phyloP scores from a whole-genome alignment of 2,888 invertebrate species.

The Clanis bilineata region DNA sequence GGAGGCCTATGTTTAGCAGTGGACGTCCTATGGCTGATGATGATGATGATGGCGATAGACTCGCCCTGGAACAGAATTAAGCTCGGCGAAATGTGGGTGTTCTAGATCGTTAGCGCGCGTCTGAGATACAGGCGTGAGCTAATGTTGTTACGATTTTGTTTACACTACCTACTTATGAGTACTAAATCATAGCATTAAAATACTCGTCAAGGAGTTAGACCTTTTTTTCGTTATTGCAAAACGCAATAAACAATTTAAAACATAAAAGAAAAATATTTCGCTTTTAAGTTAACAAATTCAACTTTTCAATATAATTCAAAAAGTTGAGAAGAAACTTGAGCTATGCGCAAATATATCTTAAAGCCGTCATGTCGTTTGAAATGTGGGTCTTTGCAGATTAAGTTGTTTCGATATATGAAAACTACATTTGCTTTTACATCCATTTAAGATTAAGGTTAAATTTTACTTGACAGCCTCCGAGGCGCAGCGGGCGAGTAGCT shows the following conservation, averaged over 20 bases:
- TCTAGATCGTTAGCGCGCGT: too few relatives aligned
- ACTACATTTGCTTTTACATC: neutral
- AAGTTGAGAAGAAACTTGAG: neutral
- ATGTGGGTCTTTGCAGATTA: neutral
- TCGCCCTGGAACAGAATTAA: too few relatives aligned
- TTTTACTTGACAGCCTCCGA: too few relatives aligned
- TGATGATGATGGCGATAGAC: too few relatives aligned
- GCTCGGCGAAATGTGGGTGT: too few relatives aligned
- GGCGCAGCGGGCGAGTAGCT: too few relatives aligned
- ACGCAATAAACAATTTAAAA: neutral
- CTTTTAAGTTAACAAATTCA: neutral
- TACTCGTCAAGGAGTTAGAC: neutral
- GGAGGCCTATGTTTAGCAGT: too few relatives aligned
- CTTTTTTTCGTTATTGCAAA: neutral
- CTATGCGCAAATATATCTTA: neutral
- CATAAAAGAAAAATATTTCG: neutral
- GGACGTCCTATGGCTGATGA: too few relatives aligned
- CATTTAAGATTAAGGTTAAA: too few relatives aligned
- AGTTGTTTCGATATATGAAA: neutral
- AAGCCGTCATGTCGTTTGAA: neutral
- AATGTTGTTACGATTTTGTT: too few relatives aligned
- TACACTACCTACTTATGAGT: neutral
- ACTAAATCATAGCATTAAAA: neutral
- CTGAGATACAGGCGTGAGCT: too few relatives aligned
- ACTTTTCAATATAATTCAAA: slow-evolving; percentile 4